Base-by-base conservation (phyloP, 2,888 invertebrate genomes). In the Lasius fuliginosus region DNA sequence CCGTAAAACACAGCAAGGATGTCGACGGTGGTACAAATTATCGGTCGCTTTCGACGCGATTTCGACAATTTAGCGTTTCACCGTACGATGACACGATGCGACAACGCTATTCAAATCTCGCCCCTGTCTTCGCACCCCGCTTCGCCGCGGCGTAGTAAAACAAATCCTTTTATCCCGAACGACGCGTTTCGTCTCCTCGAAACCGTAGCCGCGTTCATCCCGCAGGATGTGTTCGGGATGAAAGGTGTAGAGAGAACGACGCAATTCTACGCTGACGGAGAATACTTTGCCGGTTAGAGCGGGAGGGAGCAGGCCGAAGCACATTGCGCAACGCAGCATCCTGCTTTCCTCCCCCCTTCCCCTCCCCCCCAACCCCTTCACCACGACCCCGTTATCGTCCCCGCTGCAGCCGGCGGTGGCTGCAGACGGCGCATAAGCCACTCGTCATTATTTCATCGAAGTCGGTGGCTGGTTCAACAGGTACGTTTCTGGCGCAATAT, bases 371-470 rank as follows among this genome's bases (percentile, higher is more conserved):
- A 9, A 2, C 3, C 60, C 15, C 9, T 12, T 60, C 30, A 40
- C 49, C 46, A 8, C 53, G 53, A n/a, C 3, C 53, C 53, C 8
- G n/a, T 53, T 53, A 53, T 53, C 53, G n/a, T n/a, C 40, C 27
- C 2, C 40, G 40, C 12, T 27, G 36, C 30, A 33, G 53, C 27
- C 49, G 67, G 23, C 36, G 42, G 9, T 36, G 60, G 75, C 60
- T 69, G 69, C 69, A 82, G 71, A 76, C 27, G 77, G 76, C 53
- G 87, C 79, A 77, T 83, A 85, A 89, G 86, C 86, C 83, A 81
- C 85, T 82, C 82, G 91, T 90, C 85, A 85, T 90, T 91, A 90
- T 86, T 90, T 88, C 86, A 86, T 90, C 90, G 88, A 90, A 87
- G 69, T 62, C 68, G 69, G 49, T 2, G 11, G 83, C 56, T 83